Base-by-base conservation (phyloP, 2,888 invertebrate species). In the Drosophila setosimentum region DNA sequence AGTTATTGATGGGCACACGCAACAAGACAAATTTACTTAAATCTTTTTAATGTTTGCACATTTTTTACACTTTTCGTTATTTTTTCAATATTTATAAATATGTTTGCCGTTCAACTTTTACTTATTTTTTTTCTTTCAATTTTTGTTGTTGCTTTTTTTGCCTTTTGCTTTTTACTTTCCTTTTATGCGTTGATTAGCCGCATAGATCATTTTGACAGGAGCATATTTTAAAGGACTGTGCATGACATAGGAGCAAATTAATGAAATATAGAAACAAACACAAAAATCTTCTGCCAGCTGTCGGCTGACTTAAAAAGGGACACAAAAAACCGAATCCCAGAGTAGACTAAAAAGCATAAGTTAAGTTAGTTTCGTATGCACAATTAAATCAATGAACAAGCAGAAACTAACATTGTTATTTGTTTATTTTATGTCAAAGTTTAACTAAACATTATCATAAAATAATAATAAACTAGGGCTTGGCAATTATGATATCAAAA, bases 21-120 rank as follows among this genome's bases (percentile, higher is more conserved):
- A 82, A 72, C 78, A 87, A 88, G 87, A 87, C 89, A 90, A 87
- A 90, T 87, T 90, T 86, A 87, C 82, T 83, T 88, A 87, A 90
- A 87, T 87, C 87, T 87, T 79, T 87, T 88, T 90, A 87, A 90
- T 90, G 90, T 88, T 88, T 86, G 80, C 72, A 65, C 82, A 87
- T 90, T 90, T 89, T 82, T 86, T 82, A 69, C 62, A 75, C 75
- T 71, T 78, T 70, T 49, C 33, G 61, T 54, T 64, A 30, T 70
- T 54, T 75, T 84, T 85, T 60, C 76, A 84, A 84, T 87, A 82
- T 80, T 76, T 80, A 62, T 66, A 82, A 84, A 89, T 88, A 69
- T 84, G 61, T 66, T 68, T 70, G 63, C 68, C 65, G 45, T 60
- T 45, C 49, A 33, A 65, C 64, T 54, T 77, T 68, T 37, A 32